These are phyloP conservation scores for Tolypeutes matacus DNA, from an alignment of 2,797 vertebrate species.

Conservation along the genomic window DNA sequence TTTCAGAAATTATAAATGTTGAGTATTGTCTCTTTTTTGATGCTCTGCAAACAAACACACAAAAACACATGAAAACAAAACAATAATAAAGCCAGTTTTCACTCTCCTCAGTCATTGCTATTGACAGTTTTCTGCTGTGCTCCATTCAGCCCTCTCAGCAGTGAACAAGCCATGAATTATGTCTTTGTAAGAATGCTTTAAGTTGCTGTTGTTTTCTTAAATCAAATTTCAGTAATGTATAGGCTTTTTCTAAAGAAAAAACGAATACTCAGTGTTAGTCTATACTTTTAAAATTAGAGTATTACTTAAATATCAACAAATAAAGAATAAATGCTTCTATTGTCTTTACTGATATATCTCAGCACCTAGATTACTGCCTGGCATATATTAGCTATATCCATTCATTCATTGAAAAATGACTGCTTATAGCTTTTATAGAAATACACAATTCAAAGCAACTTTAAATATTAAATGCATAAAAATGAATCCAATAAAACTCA, in stretches of 20 bases:
- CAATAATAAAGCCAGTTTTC: background rate
- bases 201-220: background rate
- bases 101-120: background rate
- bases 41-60: background rate
- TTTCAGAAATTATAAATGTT: slow-evolving; percentile 27
- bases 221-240: background rate
- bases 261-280: background rate
- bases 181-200: background rate
- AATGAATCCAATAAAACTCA: slow-evolving; percentile 22
- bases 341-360: background rate
- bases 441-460: background rate
- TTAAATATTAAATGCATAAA: slow-evolving; percentile 14
- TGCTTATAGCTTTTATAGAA: background rate
- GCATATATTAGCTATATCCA: background rate
- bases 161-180: background rate
- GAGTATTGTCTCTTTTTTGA: background rate
- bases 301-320: slow-evolving; percentile 12
- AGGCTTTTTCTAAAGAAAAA: background rate
- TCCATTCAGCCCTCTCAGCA: background rate
- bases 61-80: background rate
- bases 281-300: background rate
- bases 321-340: background rate
- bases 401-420: background rate
- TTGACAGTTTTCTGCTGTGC: background rate
- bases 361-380: background rate